phyloP scores from a whole-genome alignment of 2,888 invertebrate genomes.

The Perizoma flavofasciatum region DNA sequence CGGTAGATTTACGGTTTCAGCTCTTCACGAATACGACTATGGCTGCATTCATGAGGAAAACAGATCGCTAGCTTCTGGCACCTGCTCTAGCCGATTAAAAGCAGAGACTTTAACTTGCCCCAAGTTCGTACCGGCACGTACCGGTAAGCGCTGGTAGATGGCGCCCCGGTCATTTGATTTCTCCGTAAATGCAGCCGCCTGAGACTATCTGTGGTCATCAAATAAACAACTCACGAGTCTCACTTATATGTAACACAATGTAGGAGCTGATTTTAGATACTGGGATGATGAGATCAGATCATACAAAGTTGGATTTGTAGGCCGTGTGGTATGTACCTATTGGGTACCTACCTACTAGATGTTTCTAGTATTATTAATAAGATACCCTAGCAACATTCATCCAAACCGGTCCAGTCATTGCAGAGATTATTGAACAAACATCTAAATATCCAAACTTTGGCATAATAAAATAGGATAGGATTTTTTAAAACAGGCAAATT shows the following conservation, averaged over 20 bases:
- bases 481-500: too few relatives aligned
- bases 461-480: too few relatives aligned
- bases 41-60: slow-evolving; percentile 23
- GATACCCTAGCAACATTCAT: too few relatives aligned
- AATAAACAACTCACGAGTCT: slow-evolving; percentile 62
- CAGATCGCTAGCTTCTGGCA: not conserved
- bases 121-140: not conserved
- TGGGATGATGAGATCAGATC: slow-evolving; percentile 22
- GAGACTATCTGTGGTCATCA: slow-evolving; percentile 51
- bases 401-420: too few relatives aligned
- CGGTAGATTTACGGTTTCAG: slow-evolving; percentile 75
- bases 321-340: slow-evolving; percentile 2
- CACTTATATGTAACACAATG: slow-evolving; percentile 39
- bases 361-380: too few relatives aligned
- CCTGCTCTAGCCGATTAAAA: not conserved
- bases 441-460: too few relatives aligned
- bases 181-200: not conserved
- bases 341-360: too few relatives aligned
- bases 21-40: slow-evolving; percentile 70
- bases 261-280: slow-evolving; percentile 27
- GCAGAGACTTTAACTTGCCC: too few relatives aligned
- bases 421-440: too few relatives aligned
- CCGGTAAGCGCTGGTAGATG: too few relatives aligned
- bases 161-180: slow-evolving; percentile 2
- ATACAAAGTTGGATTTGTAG: slow-evolving; percentile 19